Evolutionary conservation across 2,888 invertebrate genomes (phyloP).

Genomic region (Pelosia muscerda): DNA sequence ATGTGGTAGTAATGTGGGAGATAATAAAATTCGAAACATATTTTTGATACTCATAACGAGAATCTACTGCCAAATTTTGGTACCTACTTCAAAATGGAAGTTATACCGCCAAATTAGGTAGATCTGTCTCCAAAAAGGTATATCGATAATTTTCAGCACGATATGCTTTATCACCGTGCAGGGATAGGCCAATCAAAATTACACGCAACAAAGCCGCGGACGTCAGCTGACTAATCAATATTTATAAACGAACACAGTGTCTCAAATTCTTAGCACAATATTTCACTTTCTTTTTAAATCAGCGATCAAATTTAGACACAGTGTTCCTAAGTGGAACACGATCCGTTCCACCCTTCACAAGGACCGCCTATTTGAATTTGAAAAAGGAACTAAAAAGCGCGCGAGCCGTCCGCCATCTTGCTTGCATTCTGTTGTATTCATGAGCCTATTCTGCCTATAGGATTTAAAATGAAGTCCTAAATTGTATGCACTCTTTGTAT

Average conservation of each 20-base stretch:
- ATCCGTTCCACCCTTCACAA: constrained; percentile 50
- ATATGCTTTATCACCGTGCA: no score
- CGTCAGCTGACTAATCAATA: no score
- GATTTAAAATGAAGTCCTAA: constrained; percentile 41
- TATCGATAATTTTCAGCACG: no score
- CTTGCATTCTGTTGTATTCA: constrained; percentile 62
- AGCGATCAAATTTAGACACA: constrained; percentile 41
- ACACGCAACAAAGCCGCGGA: no score
- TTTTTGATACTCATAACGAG: no score
- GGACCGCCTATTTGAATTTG: constrained; percentile 69
- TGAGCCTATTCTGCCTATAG: constrained; percentile 37
- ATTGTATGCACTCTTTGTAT: constrained; percentile 37
- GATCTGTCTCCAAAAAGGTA: no score
- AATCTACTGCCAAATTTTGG: no score
- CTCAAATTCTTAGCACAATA: constrained; percentile 16
- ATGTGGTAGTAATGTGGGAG: no score
- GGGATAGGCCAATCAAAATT: no score
- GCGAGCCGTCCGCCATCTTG: constrained; percentile 71
- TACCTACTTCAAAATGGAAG: no score
- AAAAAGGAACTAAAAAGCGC: constrained; percentile 74
- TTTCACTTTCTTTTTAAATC: constrained; percentile 23
- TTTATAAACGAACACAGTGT: constrained; percentile 3
- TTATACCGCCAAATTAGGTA: no score
- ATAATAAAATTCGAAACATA: no score
- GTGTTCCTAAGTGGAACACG: constrained; percentile 50